Evolutionary conservation across 2,797 vertebrate species (phyloP).

Genomic region (Atherinosoma microstoma): DNA sequence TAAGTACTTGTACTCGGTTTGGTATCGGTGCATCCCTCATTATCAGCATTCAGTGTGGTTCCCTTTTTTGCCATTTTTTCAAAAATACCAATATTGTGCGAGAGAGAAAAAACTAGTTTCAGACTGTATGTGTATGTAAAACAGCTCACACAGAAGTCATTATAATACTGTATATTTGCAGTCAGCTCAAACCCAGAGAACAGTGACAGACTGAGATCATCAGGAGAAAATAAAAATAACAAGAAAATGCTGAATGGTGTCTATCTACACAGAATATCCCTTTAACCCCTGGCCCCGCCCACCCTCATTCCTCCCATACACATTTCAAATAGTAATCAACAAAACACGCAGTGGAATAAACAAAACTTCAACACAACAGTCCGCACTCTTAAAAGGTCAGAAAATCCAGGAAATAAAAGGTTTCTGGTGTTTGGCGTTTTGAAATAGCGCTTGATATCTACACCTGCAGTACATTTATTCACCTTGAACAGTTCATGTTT

Average conservation of each 20-base stretch:
- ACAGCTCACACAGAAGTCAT: slow-evolving; percentile 49
- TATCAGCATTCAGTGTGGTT: too few relatives aligned
- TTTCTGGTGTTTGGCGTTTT: slow-evolving; percentile 15
- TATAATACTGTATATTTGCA: slow-evolving; percentile 83
- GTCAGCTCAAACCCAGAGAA: slow-evolving; percentile 79
- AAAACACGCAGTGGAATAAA: slow-evolving; percentile 74
- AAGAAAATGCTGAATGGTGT: slow-evolving; percentile 55
- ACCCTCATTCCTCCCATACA: slow-evolving; percentile 39
- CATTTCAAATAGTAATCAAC: slow-evolving; percentile 70
- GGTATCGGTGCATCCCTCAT: too few relatives aligned
- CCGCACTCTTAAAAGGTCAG: slow-evolving; percentile 62
- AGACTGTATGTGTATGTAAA: not conserved
- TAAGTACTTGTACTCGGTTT: too few relatives aligned
- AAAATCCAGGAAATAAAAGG: slow-evolving; percentile 22
- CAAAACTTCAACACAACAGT: slow-evolving; percentile 73
- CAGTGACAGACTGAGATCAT: slow-evolving; percentile 79
- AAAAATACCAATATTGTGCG: too few relatives aligned
- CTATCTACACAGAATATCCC: slow-evolving; percentile 77
- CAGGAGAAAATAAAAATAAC: slow-evolving; percentile 60
- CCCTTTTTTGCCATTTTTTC: too few relatives aligned
- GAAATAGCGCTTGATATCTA: slow-evolving; percentile 47
- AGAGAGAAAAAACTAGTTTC: too few relatives aligned
- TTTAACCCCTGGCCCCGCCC: slow-evolving; percentile 43
- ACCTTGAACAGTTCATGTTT: not conserved
- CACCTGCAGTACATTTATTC: slow-evolving; percentile 12